Conservation (phyloP, 1,140 invertebrate species). For the Aphaenogaster ashmeadi region DNA sequence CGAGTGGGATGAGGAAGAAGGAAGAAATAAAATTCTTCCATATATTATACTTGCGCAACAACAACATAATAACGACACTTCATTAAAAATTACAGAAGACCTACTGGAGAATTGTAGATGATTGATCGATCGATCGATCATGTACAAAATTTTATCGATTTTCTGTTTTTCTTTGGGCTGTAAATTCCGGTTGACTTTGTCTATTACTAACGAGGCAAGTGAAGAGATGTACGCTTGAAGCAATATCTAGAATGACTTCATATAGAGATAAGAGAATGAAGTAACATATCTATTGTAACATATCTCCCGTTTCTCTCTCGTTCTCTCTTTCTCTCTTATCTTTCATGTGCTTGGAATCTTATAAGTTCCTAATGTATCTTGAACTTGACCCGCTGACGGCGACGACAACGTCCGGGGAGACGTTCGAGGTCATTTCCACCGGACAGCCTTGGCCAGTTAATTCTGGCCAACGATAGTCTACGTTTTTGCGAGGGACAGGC, state of each 20-base stretch:
- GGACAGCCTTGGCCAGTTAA: conserved; percentile 34
- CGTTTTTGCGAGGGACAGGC: neutral
- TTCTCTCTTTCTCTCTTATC: neutral
- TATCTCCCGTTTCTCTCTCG: neutral
- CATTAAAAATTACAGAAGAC: neutral
- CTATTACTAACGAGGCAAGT: neutral
- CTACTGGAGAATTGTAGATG: neutral
- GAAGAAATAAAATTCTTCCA: too few relatives aligned
- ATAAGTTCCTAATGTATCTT: neutral
- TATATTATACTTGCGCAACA: too few relatives aligned
- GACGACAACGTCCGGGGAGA: neutral
- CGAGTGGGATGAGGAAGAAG: too few relatives aligned
- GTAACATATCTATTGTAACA: neutral
- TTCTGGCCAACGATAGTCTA: neutral
- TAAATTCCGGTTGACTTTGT: neutral
- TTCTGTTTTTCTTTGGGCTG: neutral
- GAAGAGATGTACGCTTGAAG: neutral
- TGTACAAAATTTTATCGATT: neutral
- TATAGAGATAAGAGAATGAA: conserved; percentile 14
- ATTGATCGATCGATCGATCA: neutral
- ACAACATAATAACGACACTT: too few relatives aligned
- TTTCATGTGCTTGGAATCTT: neutral
- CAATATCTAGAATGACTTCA: neutral
- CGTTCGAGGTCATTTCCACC: conserved; percentile 13
- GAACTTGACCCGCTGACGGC: conserved; percentile 8